Evolutionary conservation across 2,113 vertebrate genomes (phyloP), one percentile per base, ranked within the genome.

Genomic region (Pachycephala philippinensis): DNA sequence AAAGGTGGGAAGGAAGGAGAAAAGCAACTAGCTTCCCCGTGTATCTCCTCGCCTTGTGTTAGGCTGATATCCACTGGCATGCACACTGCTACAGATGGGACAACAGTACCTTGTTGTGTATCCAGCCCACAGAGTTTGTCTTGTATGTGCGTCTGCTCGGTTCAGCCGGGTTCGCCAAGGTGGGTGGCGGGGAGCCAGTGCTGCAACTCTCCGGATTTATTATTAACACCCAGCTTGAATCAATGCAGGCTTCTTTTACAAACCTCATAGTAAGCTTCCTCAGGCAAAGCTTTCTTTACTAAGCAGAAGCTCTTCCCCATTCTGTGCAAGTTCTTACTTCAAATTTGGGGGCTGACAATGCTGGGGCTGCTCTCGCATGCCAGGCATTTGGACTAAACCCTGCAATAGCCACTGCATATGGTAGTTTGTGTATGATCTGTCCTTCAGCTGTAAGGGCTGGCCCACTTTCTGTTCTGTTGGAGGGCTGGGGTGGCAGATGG

Each of bases 61-160:
- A 86, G 89, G 79, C 79, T 87, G 84, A 88, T 95, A 95, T 86
- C 85, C 75, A 85, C 71, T 94, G 96, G 95, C 95, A 77, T 89
- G 76, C 90, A 42, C 49, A 19, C 20, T 44, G 79, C 85, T 54
- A 86, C 95, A 95, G 95, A 96, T 95, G 95, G 95, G 93, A 92
- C 86, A 90, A 87, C 85, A 96, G 88, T 87, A 91, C 86, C 92
- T 88, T 90, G 75, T 91, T 96, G 82, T 86, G 66, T 18, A 76
- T 74, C 90, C 85, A 93, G 56, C 92, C 95, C 27, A 80, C 64
- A 21, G 90, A 89, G 47, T 90, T 93, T 88, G 68, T 90, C 91
- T 84, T 66, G 87, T 69, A 77, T 74, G 70, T 90, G 82, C 15
- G 18, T 96, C 87, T 92, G 85, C 85, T 90, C 20, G 35, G 92